Percentiles rank a stretch among this genome's conserved stretches.
Evolutionary conservation across 2,113 vertebrate species (phyloP).

Genomic region (Pampusana beccarii): DNA sequence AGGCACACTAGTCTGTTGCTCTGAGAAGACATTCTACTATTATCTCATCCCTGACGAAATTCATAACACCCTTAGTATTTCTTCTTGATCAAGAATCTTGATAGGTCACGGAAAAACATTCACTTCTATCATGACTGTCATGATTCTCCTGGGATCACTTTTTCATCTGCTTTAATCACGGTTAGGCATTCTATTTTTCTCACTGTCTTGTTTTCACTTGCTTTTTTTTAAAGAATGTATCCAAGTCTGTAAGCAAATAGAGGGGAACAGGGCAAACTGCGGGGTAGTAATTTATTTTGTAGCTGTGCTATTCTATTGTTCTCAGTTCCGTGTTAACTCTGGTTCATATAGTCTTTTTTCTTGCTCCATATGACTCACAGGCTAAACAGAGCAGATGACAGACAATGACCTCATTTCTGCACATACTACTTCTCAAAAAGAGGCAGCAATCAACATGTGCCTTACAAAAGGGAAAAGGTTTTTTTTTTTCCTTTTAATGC

Average conservation of each 20-base stretch:
- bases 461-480: not conserved
- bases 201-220: not conserved
- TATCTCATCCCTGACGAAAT: not conserved
- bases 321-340: not conserved
- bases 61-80: not conserved
- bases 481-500: not conserved
- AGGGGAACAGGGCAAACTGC: not conserved
- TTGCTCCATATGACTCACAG: slow-evolving; percentile 42
- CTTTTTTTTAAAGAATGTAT: not conserved
- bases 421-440: slow-evolving; percentile 27
- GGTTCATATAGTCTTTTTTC: slow-evolving; percentile 42
- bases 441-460: slow-evolving; percentile 1
- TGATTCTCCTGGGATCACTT: not conserved
- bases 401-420: slow-evolving; percentile 64
- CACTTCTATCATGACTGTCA: rapidly evolving
- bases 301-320: not conserved
- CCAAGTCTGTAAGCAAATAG: not conserved
- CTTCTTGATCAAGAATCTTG: not conserved
- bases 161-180: not conserved
- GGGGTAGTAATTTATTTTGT: not conserved
- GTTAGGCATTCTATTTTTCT: not conserved
- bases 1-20: not conserved
- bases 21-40: not conserved
- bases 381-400: slow-evolving; percentile 56
- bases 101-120: not conserved